A percentile compares a stretch with the other conserved stretches of the same genome.
Evolutionary conservation across 2,113 vertebrate species (phyloP).

Genomic region (Grallaria varia): DNA sequence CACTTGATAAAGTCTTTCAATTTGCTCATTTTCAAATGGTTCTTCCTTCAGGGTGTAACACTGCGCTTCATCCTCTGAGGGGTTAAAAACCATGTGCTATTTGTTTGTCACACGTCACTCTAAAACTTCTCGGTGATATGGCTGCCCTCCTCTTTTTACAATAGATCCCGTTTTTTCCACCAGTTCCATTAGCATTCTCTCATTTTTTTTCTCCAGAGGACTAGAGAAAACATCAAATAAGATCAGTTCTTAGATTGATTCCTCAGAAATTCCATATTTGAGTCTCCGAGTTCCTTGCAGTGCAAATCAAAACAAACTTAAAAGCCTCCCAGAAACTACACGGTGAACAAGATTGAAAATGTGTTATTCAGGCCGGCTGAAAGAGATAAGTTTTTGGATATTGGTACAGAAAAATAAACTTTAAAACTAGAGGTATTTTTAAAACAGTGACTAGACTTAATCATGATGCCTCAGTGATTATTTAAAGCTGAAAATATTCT

Average conservation of each 20-base stretch:
- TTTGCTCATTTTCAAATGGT: background rate
- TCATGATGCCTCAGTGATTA: rapidly evolving
- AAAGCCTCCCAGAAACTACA: slow-evolving; percentile 18
- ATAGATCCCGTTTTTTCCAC: background rate
- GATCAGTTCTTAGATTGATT: background rate
- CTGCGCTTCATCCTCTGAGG: background rate
- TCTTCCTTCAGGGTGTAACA: background rate
- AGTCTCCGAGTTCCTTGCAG: background rate
- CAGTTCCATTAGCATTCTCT: background rate
- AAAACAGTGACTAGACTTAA: background rate
- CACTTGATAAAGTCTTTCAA: background rate
- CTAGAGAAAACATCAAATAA: slow-evolving; percentile 37
- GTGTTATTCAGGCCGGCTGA: background rate
- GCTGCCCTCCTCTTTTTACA: background rate
- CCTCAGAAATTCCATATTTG: slow-evolving; percentile 5
- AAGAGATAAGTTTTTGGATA: background rate
- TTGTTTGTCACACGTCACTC: background rate
- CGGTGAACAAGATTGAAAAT: slow-evolving; percentile 10
- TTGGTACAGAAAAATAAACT: background rate
- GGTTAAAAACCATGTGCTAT: background rate
- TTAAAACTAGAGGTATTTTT: background rate
- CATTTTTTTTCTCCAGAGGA: slow-evolving; percentile 24
- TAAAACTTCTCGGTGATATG: background rate
- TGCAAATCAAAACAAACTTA: slow-evolving; percentile 53
- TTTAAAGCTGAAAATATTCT: background rate